Base-by-base conservation (phyloP, 2,888 invertebrate species). In the Folsomia candida region DNA sequence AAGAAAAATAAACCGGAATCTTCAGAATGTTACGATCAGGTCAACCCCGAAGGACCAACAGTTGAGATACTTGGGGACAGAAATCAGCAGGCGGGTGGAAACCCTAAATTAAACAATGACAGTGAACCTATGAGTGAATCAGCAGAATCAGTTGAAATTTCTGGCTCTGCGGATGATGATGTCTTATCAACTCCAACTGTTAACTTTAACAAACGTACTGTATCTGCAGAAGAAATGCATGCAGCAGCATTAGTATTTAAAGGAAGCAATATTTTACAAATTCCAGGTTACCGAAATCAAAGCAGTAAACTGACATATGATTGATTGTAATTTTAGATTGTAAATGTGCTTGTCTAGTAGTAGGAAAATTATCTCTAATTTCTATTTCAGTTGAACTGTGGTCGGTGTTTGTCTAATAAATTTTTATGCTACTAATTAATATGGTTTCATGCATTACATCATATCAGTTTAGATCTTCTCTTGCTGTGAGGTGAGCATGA, bases 221-320 rank as follows among this genome's bases (percentile, higher is more conserved):
- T 64, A 22, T n/a, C 51, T 22, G 65, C 65, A 25, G 54, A 27
- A 20, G 65, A 65, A 20, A 22, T 20, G 37, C 65, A 65, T n/a
- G 57, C 20, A 27, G 65, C 65, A 2, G 65, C 65, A 4, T 4
- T n/a, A 24, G 28, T 47, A 65, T 65, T 65, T 54, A 51, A 29
- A 65, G 65, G 65, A 20, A 65, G 65, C 27, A 65, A 65, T 27
- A 9, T 65, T 27, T 65, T 65, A 54, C 20, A 65, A 65, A 65
- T 65, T 65, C 65, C 54, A 26, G 65, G 65, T n/a, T 65, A 65
- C 47, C 25, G 65, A 11, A 65, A 65, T 54, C 65, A 51, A 65
- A 65, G 65, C 25, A 65, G 22, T 54, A 54, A 51, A 20, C n/a
- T 54, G 37, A 9, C 14, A 37, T 37, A 37, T 9, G 37, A n/a